Conservation (phyloP, 2,797 vertebrate species). For the Rhinoraja longicauda region DNA sequence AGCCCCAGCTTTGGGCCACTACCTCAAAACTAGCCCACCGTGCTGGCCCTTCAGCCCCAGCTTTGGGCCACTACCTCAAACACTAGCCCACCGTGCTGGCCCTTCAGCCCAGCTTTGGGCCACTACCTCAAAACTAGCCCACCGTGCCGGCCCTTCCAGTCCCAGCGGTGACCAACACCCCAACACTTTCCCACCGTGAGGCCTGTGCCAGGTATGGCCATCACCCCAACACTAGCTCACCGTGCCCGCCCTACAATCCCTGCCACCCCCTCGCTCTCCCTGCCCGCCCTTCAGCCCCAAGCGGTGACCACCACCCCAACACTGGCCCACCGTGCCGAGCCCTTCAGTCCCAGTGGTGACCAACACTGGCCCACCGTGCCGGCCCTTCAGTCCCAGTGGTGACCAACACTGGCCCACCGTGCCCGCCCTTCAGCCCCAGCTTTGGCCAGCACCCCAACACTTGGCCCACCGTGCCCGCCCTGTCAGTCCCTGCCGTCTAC, state of each 20-base stretch:
- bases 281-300: constrained; percentile 46
- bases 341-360: too few relatives aligned
- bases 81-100: too few relatives aligned
- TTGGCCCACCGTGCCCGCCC: neutral
- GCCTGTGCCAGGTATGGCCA: constrained; percentile 70
- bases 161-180: constrained; percentile 43
- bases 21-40: too few relatives aligned
- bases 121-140: neutral
- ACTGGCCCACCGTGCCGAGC: too few relatives aligned
- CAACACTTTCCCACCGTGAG: constrained; percentile 71
- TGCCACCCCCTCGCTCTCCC: neutral
- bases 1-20: constrained; percentile 45
- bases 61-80: constrained; percentile 48
- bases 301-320: constrained; percentile 54
- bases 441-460: constrained; percentile 43
- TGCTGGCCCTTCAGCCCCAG: constrained; percentile 83
- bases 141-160: neutral
- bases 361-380: neutral
- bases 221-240: neutral
- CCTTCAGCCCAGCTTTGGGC: constrained; percentile 45
- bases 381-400: constrained; percentile 46
- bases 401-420: neutral
- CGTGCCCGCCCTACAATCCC: constrained; percentile 70
- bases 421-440: too few relatives aligned
- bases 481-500: constrained; percentile 44